A percentile compares a stretch with the other conserved stretches of the same genome.
phyloP scores from a whole-genome alignment of 2,888 invertebrate species.

The Cephus rjabovi region DNA sequence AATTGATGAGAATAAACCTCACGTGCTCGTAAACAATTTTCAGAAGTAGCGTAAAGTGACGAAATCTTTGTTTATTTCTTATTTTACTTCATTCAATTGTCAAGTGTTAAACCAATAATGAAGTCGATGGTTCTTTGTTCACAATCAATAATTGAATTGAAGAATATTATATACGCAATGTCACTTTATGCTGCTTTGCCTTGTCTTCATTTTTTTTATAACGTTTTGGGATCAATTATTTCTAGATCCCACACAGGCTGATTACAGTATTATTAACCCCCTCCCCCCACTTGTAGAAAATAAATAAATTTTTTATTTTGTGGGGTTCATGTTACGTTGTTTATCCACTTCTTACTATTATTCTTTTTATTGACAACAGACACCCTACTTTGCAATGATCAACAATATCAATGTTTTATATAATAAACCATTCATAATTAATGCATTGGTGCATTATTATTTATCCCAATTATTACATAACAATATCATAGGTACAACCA shows the following conservation, averaged over 20 bases:
- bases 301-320: conserved; percentile 45
- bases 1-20: conserved; percentile 21
- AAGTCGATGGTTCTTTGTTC: background rate
- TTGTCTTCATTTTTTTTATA: conserved; percentile 58
- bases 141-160: background rate
- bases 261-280: conserved; percentile 25
- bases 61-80: conserved; percentile 27
- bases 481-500: background rate
- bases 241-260: conserved; percentile 57
- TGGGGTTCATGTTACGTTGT: conserved; percentile 45
- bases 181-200: conserved; percentile 62
- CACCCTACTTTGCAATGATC: background rate
- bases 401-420: conserved; percentile 36
- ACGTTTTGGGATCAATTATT: conserved; percentile 62
- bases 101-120: conserved; percentile 44
- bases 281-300: conserved; percentile 38
- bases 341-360: conserved; percentile 25
- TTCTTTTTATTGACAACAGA: conserved; percentile 20
- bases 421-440: conserved; percentile 58
- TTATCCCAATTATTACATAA: conserved; percentile 42
- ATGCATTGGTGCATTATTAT: conserved; percentile 61
- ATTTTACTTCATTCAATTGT: conserved; percentile 47
- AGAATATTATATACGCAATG: background rate
- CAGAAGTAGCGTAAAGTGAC: conserved; percentile 61
- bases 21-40: conserved; percentile 29